Percentiles rank a stretch among this genome's conserved stretches.
These are phyloP conservation scores for Parambassis ranga DNA, from an alignment of 2,797 vertebrate genomes.

Conservation along the genomic window DNA sequence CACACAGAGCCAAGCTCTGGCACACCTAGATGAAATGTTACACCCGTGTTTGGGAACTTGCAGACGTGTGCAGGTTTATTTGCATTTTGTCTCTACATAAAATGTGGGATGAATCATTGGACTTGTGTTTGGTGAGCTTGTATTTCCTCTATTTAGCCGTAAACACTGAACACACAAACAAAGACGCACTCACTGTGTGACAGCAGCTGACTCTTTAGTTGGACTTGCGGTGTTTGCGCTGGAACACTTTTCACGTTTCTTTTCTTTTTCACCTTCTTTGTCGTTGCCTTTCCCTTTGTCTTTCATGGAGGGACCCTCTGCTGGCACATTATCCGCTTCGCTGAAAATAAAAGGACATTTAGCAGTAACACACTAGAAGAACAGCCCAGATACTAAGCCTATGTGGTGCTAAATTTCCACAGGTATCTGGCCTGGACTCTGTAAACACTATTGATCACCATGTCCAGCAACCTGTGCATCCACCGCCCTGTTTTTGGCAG, in stretches of 20 bases:
- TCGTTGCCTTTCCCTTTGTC: slow-evolving; percentile 55
- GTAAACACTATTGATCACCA: background rate
- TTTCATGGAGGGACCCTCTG: slow-evolving; percentile 51
- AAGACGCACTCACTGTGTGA: slow-evolving; percentile 62
- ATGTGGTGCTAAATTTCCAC: background rate
- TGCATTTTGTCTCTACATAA: too few relatives aligned
- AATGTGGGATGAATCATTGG: background rate
- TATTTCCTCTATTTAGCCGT: background rate
- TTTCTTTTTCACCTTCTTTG: slow-evolving; percentile 45
- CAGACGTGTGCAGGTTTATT: background rate
- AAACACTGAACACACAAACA: background rate
- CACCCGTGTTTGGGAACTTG: background rate
- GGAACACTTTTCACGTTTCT: slow-evolving; percentile 43
- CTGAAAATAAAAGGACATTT: slow-evolving; percentile 42
- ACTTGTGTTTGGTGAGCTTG: background rate
- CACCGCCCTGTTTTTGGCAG: background rate
- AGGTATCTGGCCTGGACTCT: background rate
- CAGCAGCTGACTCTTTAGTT: slow-evolving; percentile 42
- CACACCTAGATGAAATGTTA: background rate
- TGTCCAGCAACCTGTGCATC: background rate
- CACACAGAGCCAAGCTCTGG: background rate
- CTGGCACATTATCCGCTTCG: slow-evolving; percentile 58
- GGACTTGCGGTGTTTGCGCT: slow-evolving; percentile 47
- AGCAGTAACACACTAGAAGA: background rate
- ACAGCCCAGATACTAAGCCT: background rate